phyloP scores from a whole-genome alignment of 2,888 invertebrate species.

The Athalia cordata region DNA sequence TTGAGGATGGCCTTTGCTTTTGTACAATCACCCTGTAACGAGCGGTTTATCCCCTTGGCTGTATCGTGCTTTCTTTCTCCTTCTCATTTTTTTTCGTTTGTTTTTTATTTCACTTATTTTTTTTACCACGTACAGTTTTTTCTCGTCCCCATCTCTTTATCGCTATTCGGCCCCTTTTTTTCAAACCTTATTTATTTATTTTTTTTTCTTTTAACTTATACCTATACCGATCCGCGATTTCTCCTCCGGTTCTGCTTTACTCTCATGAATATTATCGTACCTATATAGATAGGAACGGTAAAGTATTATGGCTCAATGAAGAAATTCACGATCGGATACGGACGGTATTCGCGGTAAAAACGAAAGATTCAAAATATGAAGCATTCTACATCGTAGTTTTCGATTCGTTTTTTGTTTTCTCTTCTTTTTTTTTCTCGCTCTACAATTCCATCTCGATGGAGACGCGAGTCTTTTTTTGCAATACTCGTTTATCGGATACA shows the following conservation, averaged over 20 bases:
- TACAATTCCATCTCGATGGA: neutral
- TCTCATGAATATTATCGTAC: no score
- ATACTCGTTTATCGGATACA: neutral
- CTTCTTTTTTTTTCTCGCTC: neutral
- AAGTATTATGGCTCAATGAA: conserved; percentile 11
- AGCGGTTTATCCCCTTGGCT: conserved; percentile 14
- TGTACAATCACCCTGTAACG: conserved; percentile 27
- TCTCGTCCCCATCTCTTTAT: no score
- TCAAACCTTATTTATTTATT: neutral
- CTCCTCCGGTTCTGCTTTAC: no score
- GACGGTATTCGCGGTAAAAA: no score
- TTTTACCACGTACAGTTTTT: neutral
- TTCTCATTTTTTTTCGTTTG: neutral
- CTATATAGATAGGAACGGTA: no score
- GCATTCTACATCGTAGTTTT: neutral
- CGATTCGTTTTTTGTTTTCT: neutral
- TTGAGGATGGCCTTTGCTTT: conserved; percentile 23
- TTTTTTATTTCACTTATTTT: neutral
- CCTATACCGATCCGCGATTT: neutral
- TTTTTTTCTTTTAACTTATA: neutral
- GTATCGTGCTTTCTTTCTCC: conserved; percentile 14
- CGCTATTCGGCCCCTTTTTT: no score
- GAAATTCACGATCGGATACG: neutral
- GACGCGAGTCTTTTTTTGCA: neutral
- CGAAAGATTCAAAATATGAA: no score